Percentiles rank a stretch among this genome's conserved stretches.
These are phyloP conservation scores for Phallusia fumigata DNA, from an alignment of 23 tunicate species.

Conservation along the genomic window DNA sequence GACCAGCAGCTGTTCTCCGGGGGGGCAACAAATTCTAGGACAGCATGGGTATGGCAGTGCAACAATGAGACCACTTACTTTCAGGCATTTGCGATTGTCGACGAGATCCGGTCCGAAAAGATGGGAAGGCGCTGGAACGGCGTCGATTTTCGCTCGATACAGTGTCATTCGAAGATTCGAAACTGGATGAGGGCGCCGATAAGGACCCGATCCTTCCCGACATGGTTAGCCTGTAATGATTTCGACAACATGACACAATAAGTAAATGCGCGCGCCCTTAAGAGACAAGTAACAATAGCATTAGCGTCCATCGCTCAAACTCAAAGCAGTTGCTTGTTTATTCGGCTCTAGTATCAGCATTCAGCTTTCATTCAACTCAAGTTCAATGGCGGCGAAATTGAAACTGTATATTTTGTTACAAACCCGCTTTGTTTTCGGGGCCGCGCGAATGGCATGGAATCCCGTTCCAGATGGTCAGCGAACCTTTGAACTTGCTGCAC, in stretches of 20 bases:
- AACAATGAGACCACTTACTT: conserved; percentile 1
- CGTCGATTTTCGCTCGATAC: not conserved
- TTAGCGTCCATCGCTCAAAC: too few relatives aligned
- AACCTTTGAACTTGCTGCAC: not conserved
- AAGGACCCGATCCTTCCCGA: not conserved
- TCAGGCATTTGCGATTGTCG: not conserved
- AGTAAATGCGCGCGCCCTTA: too few relatives aligned
- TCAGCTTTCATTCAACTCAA: not conserved
- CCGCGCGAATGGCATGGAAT: not conserved
- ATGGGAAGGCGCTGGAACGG: not conserved
- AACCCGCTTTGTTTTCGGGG: conserved; percentile 1
- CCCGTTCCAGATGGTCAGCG: not conserved
- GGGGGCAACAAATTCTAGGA: too few relatives aligned
- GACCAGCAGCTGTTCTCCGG: too few relatives aligned
- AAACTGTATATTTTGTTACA: not conserved
- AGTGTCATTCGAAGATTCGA: conserved; percentile 1
- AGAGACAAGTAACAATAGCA: too few relatives aligned
- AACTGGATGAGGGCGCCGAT: conserved; percentile 5
- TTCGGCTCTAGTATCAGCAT: too few relatives aligned
- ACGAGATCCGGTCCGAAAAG: not conserved
- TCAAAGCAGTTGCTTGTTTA: too few relatives aligned
- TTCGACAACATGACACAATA: not conserved
- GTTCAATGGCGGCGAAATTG: not conserved
- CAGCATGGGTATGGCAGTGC: too few relatives aligned
- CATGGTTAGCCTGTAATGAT: not conserved